Conservation (phyloP, 2,113 vertebrate species). For the Alosa alosa region DNA sequence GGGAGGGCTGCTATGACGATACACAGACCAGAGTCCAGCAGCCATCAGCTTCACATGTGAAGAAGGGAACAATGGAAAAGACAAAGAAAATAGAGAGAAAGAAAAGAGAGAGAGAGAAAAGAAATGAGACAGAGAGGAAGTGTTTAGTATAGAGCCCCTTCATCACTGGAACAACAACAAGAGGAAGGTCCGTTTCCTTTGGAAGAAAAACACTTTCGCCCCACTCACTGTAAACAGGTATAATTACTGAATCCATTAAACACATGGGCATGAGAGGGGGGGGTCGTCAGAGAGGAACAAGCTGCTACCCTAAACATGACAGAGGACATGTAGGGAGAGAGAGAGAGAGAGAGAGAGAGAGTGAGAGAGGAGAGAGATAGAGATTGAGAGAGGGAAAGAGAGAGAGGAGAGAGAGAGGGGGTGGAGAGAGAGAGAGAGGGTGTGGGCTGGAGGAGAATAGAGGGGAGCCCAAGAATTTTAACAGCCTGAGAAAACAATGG, state of each 20-base stretch:
- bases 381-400: conserved; percentile 6
- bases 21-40: conserved; percentile 25
- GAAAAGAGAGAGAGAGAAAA: conserved; percentile 6
- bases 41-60: conserved; percentile 43
- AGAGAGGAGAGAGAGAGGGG: conserved; percentile 27
- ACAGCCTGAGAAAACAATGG: conserved; percentile 71
- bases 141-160: neutral
- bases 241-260: neutral
- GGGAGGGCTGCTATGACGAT: conserved; percentile 5
- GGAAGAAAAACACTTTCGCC: neutral
- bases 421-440: conserved; percentile 19
- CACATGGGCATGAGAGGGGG: neutral
- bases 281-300: neutral
- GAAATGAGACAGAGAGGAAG: neutral
- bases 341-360: conserved; percentile 26
- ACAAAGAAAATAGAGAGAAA: conserved; percentile 21
- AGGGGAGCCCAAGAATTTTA: conserved; percentile 63
- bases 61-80: conserved; percentile 32
- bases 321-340: neutral
- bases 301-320: neutral
- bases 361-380: conserved; percentile 15
- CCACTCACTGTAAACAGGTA: neutral
- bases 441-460: conserved; percentile 36
- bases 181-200: conserved; percentile 7
- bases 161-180: neutral